phyloP scores from a whole-genome alignment of 2,797 vertebrate genomes.

The Threskiornis aethiopicus region DNA sequence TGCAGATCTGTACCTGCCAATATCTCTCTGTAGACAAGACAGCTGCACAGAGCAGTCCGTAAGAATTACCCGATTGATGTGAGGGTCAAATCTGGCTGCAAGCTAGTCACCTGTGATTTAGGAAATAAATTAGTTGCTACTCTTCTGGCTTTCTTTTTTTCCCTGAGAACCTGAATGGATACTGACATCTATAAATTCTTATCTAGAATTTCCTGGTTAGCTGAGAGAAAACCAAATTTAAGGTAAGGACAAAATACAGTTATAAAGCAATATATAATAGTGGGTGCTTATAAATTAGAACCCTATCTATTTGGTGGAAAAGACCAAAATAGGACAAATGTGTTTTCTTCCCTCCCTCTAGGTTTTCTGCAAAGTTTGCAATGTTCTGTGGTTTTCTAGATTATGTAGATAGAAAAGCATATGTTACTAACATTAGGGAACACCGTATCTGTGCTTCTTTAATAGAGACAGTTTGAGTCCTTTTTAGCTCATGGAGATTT shows the following conservation, averaged over 20 bases:
- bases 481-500: not conserved
- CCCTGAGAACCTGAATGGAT: not conserved
- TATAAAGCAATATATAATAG: not conserved
- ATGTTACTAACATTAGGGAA: not conserved
- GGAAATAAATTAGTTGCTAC: not conserved
- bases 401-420: not conserved
- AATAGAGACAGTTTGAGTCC: not conserved
- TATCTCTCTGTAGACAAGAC: not conserved
- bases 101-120: not conserved
- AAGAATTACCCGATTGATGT: not conserved
- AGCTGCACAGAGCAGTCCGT: not conserved
- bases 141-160: not conserved
- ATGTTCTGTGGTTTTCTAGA: not conserved
- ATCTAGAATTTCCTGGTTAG: not conserved
- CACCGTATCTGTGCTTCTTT: not conserved
- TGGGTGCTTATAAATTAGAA: not conserved
- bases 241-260: not conserved
- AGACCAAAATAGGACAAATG: not conserved
- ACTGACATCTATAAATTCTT: not conserved
- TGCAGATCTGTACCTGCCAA: not conserved
- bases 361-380: not conserved
- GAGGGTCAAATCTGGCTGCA: not conserved
- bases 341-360: not conserved
- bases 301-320: not conserved
- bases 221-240: not conserved